Percentiles rank a stretch among this genome's conserved stretches.
These are phyloP conservation scores for Arrhopalites spinosus DNA, from an alignment of 2,888 invertebrate species.

Conservation along the genomic window DNA sequence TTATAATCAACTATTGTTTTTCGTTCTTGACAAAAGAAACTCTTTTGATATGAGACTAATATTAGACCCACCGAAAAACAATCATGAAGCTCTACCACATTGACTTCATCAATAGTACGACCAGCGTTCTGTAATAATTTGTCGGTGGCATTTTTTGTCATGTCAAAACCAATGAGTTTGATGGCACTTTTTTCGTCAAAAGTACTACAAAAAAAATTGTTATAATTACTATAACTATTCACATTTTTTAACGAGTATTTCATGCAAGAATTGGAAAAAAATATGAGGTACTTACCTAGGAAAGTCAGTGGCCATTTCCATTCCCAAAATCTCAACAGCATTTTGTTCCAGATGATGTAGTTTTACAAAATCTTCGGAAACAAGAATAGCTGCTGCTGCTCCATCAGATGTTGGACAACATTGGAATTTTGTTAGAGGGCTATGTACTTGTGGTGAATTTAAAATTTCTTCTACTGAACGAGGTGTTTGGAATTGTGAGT, in stretches of 20 bases:
- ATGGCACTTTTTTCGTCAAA: conserved; percentile 82
- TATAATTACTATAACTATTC: too few relatives aligned
- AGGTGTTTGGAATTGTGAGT: conserved; percentile 91
- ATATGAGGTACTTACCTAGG: conserved; percentile 68
- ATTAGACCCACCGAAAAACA: too few relatives aligned
- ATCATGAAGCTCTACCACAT: conserved; percentile 96
- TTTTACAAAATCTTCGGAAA: conserved; percentile 87
- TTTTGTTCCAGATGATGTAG: conserved; percentile 78
- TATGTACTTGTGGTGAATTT: conserved; percentile 85
- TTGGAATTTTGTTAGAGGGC: conserved; percentile 91
- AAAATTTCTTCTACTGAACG: conserved; percentile 89
- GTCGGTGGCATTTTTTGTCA: conserved; percentile 83
- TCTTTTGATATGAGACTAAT: too few relatives aligned
- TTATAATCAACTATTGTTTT: too few relatives aligned
- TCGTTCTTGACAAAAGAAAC: too few relatives aligned
- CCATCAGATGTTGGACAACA: conserved; percentile 99
- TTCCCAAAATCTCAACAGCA: conserved; percentile 94
- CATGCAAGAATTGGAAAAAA: too few relatives aligned
- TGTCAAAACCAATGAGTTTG: conserved; percentile 87
- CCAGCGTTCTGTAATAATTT: conserved; percentile 76
- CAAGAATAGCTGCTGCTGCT: conserved; percentile 90
- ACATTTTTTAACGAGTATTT: too few relatives aligned
- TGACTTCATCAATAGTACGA: conserved; percentile 77
- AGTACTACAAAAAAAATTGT: conserved; percentile 65
- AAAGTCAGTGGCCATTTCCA: conserved; percentile 93